Percentiles rank a stretch among this genome's conserved stretches.
These are phyloP conservation scores for Caenorhabditis panamensis DNA, from an alignment of 2,888 invertebrate genomes.

Conservation along the genomic window DNA sequence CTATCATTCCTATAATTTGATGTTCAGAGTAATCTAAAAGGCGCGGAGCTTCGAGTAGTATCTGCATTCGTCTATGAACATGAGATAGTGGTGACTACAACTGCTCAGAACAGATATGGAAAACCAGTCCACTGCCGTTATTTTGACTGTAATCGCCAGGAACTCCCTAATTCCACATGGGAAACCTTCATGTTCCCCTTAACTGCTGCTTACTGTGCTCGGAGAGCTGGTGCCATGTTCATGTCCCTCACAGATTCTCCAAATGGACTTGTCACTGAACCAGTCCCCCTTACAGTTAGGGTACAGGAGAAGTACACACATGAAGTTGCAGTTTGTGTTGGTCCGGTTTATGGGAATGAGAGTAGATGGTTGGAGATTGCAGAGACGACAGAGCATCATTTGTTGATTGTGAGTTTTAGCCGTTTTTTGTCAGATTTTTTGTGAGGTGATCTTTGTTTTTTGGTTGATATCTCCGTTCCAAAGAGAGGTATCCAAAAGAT, in stretches of 20 bases:
- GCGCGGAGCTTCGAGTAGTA: neutral
- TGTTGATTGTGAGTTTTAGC: conserved; percentile 27
- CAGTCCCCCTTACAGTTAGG: neutral
- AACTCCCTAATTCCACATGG: conserved; percentile 11
- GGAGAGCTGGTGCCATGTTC: conserved; percentile 6
- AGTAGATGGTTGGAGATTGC: conserved; percentile 15
- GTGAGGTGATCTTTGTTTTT: neutral
- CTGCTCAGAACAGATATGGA: neutral
- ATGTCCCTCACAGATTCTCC: neutral
- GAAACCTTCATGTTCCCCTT: conserved; percentile 15
- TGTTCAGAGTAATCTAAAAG: neutral
- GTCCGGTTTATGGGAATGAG: conserved; percentile 26
- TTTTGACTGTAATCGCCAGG: too few relatives aligned
- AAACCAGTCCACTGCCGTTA: conserved; percentile 15
- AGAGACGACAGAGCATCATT: conserved; percentile 26
- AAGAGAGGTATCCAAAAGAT: too few relatives aligned
- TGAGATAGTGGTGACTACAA: conserved; percentile 17
- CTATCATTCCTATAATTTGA: too few relatives aligned
- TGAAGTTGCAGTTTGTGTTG: conserved; percentile 14
- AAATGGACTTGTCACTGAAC: neutral
- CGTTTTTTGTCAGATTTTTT: too few relatives aligned
- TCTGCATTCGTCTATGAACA: conserved; percentile 13
- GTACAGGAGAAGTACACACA: neutral
- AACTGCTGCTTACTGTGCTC: conserved; percentile 10
- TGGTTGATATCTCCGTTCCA: neutral